These are phyloP conservation scores for Hylaeus volcanicus DNA, from an alignment of 1,140 invertebrate species.

Conservation along the genomic window DNA sequence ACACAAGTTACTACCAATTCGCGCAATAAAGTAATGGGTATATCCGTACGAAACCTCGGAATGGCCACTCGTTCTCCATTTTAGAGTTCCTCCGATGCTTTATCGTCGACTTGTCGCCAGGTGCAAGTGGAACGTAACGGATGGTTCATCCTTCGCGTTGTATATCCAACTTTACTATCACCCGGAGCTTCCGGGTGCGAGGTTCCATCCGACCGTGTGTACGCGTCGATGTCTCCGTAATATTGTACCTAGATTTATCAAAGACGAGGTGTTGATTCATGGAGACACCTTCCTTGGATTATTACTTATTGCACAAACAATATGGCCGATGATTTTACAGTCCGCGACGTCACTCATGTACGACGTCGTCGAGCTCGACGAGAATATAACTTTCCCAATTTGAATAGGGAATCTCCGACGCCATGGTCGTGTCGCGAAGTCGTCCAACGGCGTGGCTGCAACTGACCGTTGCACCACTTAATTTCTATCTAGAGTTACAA, in stretches of 20 bases:
- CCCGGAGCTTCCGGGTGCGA: neutral
- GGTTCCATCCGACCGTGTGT: neutral
- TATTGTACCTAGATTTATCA: neutral
- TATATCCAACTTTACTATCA: neutral
- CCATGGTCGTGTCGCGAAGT: constrained; percentile 52
- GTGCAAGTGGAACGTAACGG: too few relatives aligned
- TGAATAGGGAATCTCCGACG: constrained; percentile 15
- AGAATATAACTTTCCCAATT: constrained; percentile 4
- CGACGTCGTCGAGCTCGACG: neutral
- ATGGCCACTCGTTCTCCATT: too few relatives aligned
- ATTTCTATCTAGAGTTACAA: constrained; percentile 62
- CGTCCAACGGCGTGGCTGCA: constrained; percentile 46
- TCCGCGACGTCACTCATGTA: neutral
- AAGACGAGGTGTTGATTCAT: neutral
- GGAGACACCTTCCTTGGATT: neutral
- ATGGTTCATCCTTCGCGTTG: neutral
- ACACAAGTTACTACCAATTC: too few relatives aligned
- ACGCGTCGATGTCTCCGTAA: too few relatives aligned
- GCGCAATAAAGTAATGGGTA: too few relatives aligned
- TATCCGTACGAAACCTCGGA: too few relatives aligned
- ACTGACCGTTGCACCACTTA: constrained; percentile 53
- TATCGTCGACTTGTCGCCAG: too few relatives aligned
- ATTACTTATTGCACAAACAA: neutral
- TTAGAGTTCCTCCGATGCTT: too few relatives aligned
- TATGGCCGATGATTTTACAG: neutral